A percentile compares a stretch with the other conserved stretches of the same genome.
These are phyloP conservation scores for Taenioides sp. DNA, from an alignment of 2,797 vertebrate genomes.

Conservation along the genomic window DNA sequence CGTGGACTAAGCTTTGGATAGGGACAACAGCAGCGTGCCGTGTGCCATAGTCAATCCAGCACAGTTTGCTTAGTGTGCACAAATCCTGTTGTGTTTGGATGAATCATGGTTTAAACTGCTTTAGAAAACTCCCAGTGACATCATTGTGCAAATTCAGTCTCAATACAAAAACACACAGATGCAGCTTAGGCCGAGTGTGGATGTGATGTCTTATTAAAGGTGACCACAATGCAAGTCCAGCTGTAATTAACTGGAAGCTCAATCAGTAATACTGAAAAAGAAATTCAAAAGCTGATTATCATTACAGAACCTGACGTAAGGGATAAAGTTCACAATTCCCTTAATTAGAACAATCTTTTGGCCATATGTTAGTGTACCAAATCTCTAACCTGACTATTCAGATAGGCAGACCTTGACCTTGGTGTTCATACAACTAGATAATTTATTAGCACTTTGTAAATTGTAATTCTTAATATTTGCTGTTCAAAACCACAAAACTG, in stretches of 20 bases:
- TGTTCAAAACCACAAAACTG: background rate
- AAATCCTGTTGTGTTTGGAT: slow-evolving; percentile 19
- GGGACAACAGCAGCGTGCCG: slow-evolving; percentile 9
- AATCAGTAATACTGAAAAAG: slow-evolving; percentile 22
- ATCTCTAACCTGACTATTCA: too few species aligned
- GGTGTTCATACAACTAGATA: too few species aligned
- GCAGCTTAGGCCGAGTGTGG: slow-evolving; percentile 12
- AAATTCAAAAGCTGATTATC: background rate
- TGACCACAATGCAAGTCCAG: slow-evolving; percentile 17
- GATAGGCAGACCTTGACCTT: too few species aligned
- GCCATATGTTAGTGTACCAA: too few species aligned
- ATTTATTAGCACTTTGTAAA: background rate
- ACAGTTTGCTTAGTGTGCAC: slow-evolving; percentile 20
- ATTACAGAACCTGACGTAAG: background rate
- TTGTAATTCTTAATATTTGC: background rate
- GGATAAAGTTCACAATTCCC: too few species aligned
- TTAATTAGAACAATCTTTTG: too few species aligned
- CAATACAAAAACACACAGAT: slow-evolving; percentile 10
- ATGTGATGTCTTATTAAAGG: slow-evolving; percentile 10
- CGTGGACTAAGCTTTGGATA: slow-evolving; percentile 12
- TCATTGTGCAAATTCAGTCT: slow-evolving; percentile 7
- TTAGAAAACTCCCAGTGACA: slow-evolving; percentile 9
- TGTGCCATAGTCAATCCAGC: background rate
- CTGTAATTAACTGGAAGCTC: slow-evolving; percentile 43
- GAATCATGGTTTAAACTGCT: slow-evolving; percentile 16